Evolutionary conservation across 1,140 invertebrate genomes (phyloP).

Genomic region (Idris sp.): DNA sequence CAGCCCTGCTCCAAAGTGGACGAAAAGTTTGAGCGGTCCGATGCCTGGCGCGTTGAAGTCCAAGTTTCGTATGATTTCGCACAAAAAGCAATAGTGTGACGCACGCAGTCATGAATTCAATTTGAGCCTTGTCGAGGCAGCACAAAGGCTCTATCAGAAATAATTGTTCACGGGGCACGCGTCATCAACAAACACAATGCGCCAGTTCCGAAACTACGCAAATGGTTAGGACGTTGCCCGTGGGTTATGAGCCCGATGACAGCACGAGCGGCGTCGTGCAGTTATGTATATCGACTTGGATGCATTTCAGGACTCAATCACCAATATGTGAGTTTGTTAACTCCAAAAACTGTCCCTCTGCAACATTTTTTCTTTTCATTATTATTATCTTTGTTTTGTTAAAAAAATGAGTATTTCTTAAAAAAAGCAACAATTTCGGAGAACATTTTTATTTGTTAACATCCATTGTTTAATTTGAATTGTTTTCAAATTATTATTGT

Average conservation of each 20-base stretch:
- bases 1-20: not conserved
- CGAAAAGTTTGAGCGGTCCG: constrained; percentile 13
- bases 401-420: no score
- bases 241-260: constrained; percentile 37
- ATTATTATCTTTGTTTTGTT: no score
- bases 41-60: not conserved
- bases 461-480: no score
- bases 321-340: constrained; percentile 43
- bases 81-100: not conserved
- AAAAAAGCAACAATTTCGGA: no score
- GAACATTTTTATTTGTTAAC: no score
- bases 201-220: constrained; percentile 20
- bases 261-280: constrained; percentile 28
- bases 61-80: no score
- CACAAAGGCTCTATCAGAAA: not conserved
- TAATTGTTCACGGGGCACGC: not conserved
- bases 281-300: constrained; percentile 46
- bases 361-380: no score
- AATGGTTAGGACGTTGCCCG: constrained; percentile 40
- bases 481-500: no score
- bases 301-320: constrained; percentile 39
- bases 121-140: not conserved
- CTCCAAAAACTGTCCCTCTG: no score
- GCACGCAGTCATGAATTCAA: not conserved
- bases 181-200: constrained; percentile 9